Evolutionary conservation across 2,888 invertebrate species (phyloP).

Genomic region (Acheta domesticus): DNA sequence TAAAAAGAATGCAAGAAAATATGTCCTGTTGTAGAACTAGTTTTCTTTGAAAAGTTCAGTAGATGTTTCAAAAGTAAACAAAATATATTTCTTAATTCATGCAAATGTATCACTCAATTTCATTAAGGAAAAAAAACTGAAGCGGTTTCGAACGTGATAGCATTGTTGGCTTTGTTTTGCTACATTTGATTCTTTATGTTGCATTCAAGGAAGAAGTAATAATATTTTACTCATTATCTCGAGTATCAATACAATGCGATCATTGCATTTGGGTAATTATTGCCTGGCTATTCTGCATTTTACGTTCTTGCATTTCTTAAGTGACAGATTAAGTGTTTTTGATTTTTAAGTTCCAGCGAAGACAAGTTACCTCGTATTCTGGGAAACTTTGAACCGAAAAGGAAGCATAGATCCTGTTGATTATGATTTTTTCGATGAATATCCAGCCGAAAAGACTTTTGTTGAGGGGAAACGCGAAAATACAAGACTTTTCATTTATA

Average conservation of each 20-base stretch:
- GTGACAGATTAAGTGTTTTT: background rate
- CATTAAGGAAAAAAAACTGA: too few relatives aligned
- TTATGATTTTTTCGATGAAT: conserved; percentile 45
- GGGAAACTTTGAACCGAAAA: conserved; percentile 86
- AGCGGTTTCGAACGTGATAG: too few relatives aligned
- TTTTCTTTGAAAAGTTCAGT: too few relatives aligned
- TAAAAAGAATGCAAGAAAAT: too few relatives aligned
- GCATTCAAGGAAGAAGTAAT: too few relatives aligned
- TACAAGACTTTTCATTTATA: conserved; percentile 73
- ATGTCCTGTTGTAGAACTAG: too few relatives aligned
- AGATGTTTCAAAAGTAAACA: too few relatives aligned
- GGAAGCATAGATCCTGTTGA: conserved; percentile 40
- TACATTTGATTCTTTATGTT: too few relatives aligned
- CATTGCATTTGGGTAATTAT: conserved; percentile 48
- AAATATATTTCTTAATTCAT: too few relatives aligned
- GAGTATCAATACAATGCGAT: conserved; percentile 46
- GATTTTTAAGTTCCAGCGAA: background rate
- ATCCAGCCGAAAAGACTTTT: conserved; percentile 69
- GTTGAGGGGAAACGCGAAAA: conserved; percentile 79
- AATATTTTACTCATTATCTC: conserved; percentile 36
- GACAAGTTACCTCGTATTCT: conserved; percentile 48
- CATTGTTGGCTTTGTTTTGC: too few relatives aligned
- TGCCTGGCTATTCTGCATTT: conserved; percentile 56
- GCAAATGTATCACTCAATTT: too few relatives aligned
- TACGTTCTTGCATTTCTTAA: conserved; percentile 56